Base-by-base conservation (phyloP, 2,888 invertebrate genomes). In the Ashinkailepas kermadecensis region DNA sequence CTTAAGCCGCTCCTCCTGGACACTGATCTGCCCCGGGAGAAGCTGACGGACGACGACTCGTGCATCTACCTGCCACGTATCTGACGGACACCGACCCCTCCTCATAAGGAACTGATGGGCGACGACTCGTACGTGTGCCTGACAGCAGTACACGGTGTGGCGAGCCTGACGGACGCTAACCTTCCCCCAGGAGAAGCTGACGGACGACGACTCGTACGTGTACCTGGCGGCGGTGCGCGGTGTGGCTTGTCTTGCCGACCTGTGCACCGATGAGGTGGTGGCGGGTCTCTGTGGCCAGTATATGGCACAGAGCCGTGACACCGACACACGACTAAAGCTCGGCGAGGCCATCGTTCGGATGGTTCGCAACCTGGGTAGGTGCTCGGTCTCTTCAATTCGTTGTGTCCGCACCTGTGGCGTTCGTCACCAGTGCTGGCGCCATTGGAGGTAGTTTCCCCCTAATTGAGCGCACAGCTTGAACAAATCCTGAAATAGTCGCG, bases 121-220 rank as follows among this genome's bases (percentile, higher is more conserved):
- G 88, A 91, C 18, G 96, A 96, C 86, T 93, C 95, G 0, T 96
- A 94, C 86, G 89, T 96, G 82, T 96, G 95, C 87, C 87, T 96
- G 83, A 90, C 92, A 82, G 92, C 95, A 4, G 91, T 95, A 25
- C 92, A 93, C 86, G 94, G 94, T 2, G 4, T 95, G 80, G 91
- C 93, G 13, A 89, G 92, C 2, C 88, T 95, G 84, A 91, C 92
- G 18, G 89, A 90, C 62, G 39, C 39, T 39, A 39, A 39, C 39
- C 25, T 39, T n/a, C 81, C 70, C 6, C 1, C 54, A 74, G 91
- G 92, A 93, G 87, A 92, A 93, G 88, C 87, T 96, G 0, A 91
- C 91, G 86, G 91, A 95, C 85, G 88, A 91, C 18, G 96, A 96
- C 86, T 93, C 95, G 0, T 96, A 94, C 86, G 89, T 96, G 82